Evolutionary conservation across 2,888 invertebrate genomes (phyloP), one percentile per base, ranked within the genome.

Genomic region (Hydropsyche betteni): DNA sequence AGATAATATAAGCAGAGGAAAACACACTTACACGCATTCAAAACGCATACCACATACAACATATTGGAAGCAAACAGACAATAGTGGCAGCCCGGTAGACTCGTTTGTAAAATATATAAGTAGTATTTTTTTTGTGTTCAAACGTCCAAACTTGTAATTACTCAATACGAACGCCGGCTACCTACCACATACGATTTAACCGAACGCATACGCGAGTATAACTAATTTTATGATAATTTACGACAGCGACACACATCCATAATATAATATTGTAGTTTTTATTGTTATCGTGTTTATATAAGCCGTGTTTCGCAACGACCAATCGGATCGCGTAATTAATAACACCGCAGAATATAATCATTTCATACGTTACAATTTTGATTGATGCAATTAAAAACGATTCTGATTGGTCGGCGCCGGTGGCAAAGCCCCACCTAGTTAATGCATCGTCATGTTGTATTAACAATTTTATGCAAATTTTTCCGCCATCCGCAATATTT

Each of bases 121-220:
- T 8, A 8, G 10, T 44, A 10, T 64, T 12, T 34, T 64, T 64
- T 64, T 64, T 64, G 8, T n/a, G 55, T n/a, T 64, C 64, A 64
- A 64, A 64, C 36, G 64, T 64, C 64, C 36, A 64, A 64, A 64
- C 64, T 64, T 64, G 64, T 64, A 64, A 64, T 64, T 64, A 64
- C 64, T 64, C 64, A 64, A 64, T 64, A 64, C 36, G 64, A 64
- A 64, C 12, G 64, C 36, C 34, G 34, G 33, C 64, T 64, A 64
- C 36, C 64, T 64, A 64, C 64, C 34, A 16, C 55, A 55, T 16
- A 55, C 55, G 55, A 44, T 51, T 51, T 51, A 51, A 51, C 51
- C 55, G 55, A 55, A 64, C 64, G n/a, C 64, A 6, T 61, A 61
- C 33, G 6, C 10, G 7, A 61, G 24, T 33, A 61, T 24, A 33